Evolutionary conservation across 2,888 invertebrate genomes (phyloP).

Genomic region (Biston stratarius): DNA sequence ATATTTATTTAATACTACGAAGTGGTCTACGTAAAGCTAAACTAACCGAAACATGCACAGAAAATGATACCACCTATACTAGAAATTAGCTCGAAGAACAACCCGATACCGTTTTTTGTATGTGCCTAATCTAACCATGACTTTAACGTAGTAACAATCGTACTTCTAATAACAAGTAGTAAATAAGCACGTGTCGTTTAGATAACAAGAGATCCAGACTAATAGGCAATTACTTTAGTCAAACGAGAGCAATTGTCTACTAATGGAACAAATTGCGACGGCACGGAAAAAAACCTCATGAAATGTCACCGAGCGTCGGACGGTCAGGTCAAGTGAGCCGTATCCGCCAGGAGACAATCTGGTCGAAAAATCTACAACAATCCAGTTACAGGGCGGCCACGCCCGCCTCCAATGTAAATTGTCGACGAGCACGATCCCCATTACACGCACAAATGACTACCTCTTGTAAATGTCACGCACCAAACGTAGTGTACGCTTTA

Average conservation of each 20-base stretch:
- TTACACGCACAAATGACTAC: conserved; percentile 64
- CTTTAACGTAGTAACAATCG: not conserved
- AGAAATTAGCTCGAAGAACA: no score
- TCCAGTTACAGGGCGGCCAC: conserved; percentile 60
- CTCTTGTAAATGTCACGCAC: conserved; percentile 59
- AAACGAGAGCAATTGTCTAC: conserved; percentile 63
- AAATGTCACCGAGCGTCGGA: conserved; percentile 54
- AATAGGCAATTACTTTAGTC: conserved; percentile 54
- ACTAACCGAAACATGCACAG: no score
- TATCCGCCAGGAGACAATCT: conserved; percentile 62
- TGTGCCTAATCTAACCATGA: not conserved
- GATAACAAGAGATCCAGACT: conserved; percentile 49
- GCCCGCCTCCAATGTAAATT: conserved; percentile 53
- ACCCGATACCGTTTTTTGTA: no score
- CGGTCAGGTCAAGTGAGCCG: conserved; percentile 49
- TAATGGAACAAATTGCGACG: conserved; percentile 55
- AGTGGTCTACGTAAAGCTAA: no score
- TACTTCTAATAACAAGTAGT: not conserved
- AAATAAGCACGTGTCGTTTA: conserved; percentile 51
- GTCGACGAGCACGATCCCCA: conserved; percentile 64
- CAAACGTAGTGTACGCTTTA: conserved; percentile 50
- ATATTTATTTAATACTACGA: no score
- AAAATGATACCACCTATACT: no score
- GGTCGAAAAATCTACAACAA: conserved; percentile 58
- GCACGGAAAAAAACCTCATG: conserved; percentile 54